Percentiles rank a stretch among this genome's conserved stretches.
These are phyloP conservation scores for Helicoverpa assulta DNA, from an alignment of 2,888 invertebrate species.

Conservation along the genomic window DNA sequence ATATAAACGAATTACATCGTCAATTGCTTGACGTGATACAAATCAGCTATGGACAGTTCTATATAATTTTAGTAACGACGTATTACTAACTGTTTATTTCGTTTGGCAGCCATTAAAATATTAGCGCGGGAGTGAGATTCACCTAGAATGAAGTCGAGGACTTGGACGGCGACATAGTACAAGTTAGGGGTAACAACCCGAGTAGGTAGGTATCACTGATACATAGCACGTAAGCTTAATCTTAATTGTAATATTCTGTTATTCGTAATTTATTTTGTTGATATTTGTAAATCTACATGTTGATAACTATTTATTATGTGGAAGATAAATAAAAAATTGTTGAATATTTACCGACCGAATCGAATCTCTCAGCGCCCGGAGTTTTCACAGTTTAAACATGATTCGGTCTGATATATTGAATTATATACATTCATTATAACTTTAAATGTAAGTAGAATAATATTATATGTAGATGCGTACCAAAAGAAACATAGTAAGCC, in stretches of 20 bases:
- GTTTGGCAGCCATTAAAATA: conserved; percentile 26
- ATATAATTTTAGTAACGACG: conserved; percentile 4
- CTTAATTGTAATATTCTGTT: conserved; percentile 88
- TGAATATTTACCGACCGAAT: conserved; percentile 86
- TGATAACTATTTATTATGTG: conserved; percentile 90
- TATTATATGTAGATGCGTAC: conserved; percentile 76
- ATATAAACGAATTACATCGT: conserved; percentile 19
- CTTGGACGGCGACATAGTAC: conserved; percentile 84
- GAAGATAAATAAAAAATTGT: conserved; percentile 85
- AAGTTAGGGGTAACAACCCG: conserved; percentile 84
- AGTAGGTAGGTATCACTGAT: conserved; percentile 80
- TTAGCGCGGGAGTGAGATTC: conserved; percentile 22
- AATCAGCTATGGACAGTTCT: conserved; percentile 24
- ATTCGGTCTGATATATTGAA: conserved; percentile 85
- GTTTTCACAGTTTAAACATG: conserved; percentile 70
- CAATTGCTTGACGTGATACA: conserved; percentile 1
- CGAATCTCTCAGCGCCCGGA: conserved; percentile 74
- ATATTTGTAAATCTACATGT: conserved; percentile 90
- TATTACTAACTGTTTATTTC: conserved; percentile 20
- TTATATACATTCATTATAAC: conserved; percentile 80
- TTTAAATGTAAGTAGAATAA: conserved; percentile 80
- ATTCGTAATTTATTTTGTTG: conserved; percentile 91
- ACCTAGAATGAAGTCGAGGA: conserved; percentile 40
- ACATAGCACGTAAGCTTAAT: conserved; percentile 81
- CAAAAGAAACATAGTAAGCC: conserved; percentile 83